Base-by-base conservation (phyloP, 1,140 invertebrate species). In the Paralvinella palmiformis region DNA sequence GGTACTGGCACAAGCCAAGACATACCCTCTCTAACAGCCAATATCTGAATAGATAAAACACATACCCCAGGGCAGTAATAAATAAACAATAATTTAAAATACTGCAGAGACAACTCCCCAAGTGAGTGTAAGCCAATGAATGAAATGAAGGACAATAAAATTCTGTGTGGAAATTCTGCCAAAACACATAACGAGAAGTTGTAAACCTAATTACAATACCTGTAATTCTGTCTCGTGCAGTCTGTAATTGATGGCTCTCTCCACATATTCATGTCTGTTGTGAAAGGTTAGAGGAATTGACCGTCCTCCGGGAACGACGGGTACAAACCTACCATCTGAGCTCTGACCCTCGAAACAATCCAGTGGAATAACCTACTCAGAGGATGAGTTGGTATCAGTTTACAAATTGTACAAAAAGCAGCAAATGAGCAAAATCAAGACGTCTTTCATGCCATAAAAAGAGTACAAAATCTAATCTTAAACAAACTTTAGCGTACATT, bases 301-400 rank as follows among this genome's bases (percentile, higher is more conserved):
- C 53, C 82, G 74, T 5, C 86, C 86, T 17, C 85, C 86, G 33
- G 85, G 81, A 50, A 86, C 81, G 22, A 88, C 85, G 0, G 86
- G 83, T 7, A 87, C 85, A 58, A 83, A 72, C 65, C 82, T 79
- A 44, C 86, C 86, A 45, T 84, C 85, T 69, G 85, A 83, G 71
- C 85, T 85, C 57, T 84, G 84, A n/a, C 84, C 85, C 74, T 86
- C 85, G 79, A 87, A 88, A 71, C 79, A 83, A 68, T 88, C 85
- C 64, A 87, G 73, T 13, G 86, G 87, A 67, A 88, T 86, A 36
- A 85, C 81, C 84, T 85, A 70, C n/a, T n/a, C n/a, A n/a, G n/a
- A 67, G 66, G 53, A 62, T 59, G 29, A 50, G 22, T 37, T 3
- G 33, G n/a, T 17, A 59, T 33, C 22, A 61, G 15, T 20, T 15